Conservation (phyloP, 2,113 vertebrate species). For the Chionodraco myersi region DNA sequence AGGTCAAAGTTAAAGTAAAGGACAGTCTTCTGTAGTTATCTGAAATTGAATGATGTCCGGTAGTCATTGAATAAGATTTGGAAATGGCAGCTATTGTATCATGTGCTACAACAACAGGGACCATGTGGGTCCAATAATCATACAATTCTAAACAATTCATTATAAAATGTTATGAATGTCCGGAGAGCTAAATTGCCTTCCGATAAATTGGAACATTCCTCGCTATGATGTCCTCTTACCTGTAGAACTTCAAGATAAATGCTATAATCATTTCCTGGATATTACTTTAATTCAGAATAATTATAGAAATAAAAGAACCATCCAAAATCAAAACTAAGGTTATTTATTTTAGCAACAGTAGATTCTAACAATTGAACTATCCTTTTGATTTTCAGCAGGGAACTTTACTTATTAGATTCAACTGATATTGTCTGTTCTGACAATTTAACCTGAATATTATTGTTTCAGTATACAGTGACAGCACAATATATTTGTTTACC, state of each 20-base stretch:
- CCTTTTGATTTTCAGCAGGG: background rate
- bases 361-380: background rate
- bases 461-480: too few species aligned
- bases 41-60: background rate
- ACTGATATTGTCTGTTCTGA: background rate
- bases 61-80: constrained; percentile 4
- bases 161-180: background rate
- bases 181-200: constrained; percentile 8
- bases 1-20: too few species aligned
- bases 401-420: background rate
- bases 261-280: background rate
- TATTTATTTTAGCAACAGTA: background rate
- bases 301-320: background rate
- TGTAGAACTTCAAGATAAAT: background rate
- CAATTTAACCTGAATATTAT: background rate
- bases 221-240: background rate
- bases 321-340: background rate
- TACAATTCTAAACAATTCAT: background rate
- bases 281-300: constrained; percentile 11
- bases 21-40: background rate
- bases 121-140: background rate
- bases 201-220: background rate
- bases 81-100: background rate
- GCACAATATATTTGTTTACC: too few species aligned
- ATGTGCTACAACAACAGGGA: background rate